Evolutionary conservation across 2,113 vertebrate genomes (phyloP).

Genomic region (Pollachius pollachius): DNA sequence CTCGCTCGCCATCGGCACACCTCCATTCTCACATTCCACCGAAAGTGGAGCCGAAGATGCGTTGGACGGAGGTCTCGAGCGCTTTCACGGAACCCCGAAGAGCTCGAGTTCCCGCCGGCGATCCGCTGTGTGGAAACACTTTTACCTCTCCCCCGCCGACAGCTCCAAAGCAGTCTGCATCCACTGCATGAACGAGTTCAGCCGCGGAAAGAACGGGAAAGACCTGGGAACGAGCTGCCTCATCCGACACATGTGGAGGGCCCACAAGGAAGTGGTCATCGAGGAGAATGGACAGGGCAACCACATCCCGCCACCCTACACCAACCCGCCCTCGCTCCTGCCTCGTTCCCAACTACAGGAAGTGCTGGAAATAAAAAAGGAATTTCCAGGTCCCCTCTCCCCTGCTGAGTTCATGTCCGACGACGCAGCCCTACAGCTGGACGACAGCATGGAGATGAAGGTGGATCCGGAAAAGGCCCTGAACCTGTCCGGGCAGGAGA

Average conservation of each 20-base stretch:
- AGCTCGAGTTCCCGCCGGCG: slow-evolving; percentile 84
- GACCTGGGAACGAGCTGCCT: slow-evolving; percentile 95
- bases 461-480: slow-evolving; percentile 76
- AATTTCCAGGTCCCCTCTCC: slow-evolving; percentile 67
- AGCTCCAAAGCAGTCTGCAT: slow-evolving; percentile 97
- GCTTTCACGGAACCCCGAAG: slow-evolving; percentile 78
- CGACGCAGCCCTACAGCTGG: slow-evolving; percentile 61
- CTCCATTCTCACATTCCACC: slow-evolving; percentile 71
- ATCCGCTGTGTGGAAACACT: slow-evolving; percentile 97
- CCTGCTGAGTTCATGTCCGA: slow-evolving; percentile 81
- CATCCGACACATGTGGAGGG: slow-evolving; percentile 96
- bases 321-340: slow-evolving; percentile 82
- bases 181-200: slow-evolving; percentile 98
- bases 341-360: slow-evolving; percentile 78
- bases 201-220: slow-evolving; percentile 94
- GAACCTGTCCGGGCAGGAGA: slow-evolving; percentile 69
- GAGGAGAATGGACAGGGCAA: slow-evolving; percentile 89
- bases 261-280: slow-evolving; percentile 93
- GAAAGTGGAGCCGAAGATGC: slow-evolving; percentile 76
- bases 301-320: slow-evolving; percentile 84
- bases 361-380: slow-evolving; percentile 71
- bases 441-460: slow-evolving; percentile 66
- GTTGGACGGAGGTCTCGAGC: slow-evolving; percentile 75
- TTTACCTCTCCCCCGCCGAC: slow-evolving; percentile 91
- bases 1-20: slow-evolving; percentile 43